phyloP scores from a whole-genome alignment of 2,888 invertebrate genomes.

The Melanostoma scalare region DNA sequence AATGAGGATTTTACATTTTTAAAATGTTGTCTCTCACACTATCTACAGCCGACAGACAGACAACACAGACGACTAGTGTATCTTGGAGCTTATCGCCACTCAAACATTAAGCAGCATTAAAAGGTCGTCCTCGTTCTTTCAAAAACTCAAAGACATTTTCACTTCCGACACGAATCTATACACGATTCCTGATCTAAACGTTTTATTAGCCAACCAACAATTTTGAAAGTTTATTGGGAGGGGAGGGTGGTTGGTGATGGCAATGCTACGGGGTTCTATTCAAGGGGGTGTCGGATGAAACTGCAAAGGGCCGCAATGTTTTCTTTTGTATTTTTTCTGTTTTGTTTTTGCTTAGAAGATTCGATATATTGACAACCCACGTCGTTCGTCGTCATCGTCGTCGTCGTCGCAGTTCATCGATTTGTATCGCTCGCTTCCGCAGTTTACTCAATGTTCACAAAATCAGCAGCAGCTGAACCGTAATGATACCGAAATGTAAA shows the following conservation, averaged over 20 bases:
- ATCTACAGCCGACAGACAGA: background rate
- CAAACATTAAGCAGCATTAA: conserved; percentile 58
- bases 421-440: conserved; percentile 16
- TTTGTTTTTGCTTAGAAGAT: conserved; percentile 16
- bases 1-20: conserved; percentile 46
- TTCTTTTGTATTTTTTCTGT: background rate
- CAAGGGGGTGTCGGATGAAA: background rate
- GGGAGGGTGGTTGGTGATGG: background rate
- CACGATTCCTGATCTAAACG: conserved; percentile 53
- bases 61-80: conserved; percentile 1
- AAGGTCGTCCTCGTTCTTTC: conserved; percentile 39
- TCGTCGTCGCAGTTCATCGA: conserved; percentile 40
- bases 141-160: conserved; percentile 5
- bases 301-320: background rate
- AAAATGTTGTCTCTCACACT: conserved; percentile 33
- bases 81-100: conserved; percentile 61
- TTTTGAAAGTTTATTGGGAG: conserved; percentile 40
- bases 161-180: conserved; percentile 21
- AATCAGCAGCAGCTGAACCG: conserved; percentile 34
- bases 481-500: conserved; percentile 57
- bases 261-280: background rate
- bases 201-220: conserved; percentile 59
- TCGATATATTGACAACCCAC: conserved; percentile 33
- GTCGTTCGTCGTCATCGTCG: background rate
- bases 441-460: background rate